Conservation (phyloP, 2,113 vertebrate genomes). For the Notarius quadriscutis region DNA sequence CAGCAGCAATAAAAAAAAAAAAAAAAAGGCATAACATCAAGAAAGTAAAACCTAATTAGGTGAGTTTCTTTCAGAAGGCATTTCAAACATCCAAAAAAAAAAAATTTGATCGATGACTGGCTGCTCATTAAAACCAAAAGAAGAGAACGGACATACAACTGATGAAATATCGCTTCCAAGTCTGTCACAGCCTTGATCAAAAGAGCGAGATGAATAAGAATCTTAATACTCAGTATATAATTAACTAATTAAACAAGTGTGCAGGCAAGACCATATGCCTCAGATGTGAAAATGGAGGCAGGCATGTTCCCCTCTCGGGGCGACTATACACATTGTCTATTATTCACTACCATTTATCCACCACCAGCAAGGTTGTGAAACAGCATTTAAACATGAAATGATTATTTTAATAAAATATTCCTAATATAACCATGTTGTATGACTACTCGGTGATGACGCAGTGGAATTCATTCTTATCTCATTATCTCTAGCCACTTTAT, state of each 20-base stretch:
- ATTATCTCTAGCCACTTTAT: no score
- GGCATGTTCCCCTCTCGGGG: no score
- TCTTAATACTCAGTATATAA: neutral
- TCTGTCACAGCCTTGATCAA: neutral
- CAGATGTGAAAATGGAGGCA: neutral
- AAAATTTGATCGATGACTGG: neutral
- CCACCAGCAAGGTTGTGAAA: neutral
- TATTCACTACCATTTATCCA: neutral
- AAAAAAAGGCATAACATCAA: neutral
- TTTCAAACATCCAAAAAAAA: neutral
- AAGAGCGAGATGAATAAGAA: neutral
- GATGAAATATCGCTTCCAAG: neutral
- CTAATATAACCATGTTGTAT: neutral
- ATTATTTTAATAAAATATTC: neutral
- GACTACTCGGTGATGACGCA: slow-evolving; percentile 1
- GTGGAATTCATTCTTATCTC: slow-evolving; percentile 16
- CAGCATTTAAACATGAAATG: neutral
- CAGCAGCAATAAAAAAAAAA: neutral
- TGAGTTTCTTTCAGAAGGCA: neutral
- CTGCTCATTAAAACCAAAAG: neutral
- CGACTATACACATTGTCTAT: neutral
- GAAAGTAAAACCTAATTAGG: neutral
- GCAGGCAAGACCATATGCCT: neutral
- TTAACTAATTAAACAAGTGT: neutral
- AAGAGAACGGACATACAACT: neutral